Percentiles rank a stretch among this genome's conserved stretches.
Evolutionary conservation across 2,888 invertebrate genomes (phyloP).

Genomic region (Sinodicranocentrus sp.): DNA sequence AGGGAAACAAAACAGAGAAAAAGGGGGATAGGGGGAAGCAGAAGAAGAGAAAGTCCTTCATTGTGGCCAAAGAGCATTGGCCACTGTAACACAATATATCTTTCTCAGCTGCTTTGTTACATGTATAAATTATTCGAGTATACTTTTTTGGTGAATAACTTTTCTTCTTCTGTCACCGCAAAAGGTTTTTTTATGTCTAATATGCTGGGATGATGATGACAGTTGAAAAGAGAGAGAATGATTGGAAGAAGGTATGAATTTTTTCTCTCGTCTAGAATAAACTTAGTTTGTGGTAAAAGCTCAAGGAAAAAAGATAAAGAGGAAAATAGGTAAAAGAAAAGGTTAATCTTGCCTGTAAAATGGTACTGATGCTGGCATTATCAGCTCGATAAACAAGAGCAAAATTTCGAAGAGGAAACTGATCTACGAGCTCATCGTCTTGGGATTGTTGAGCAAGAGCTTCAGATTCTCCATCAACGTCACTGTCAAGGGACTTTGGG

Average conservation of each 20-base stretch:
- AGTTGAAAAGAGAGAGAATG: conserved; percentile 15
- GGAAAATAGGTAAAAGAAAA: no score
- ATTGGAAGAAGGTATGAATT: background rate
- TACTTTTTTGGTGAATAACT: no score
- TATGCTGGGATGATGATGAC: background rate
- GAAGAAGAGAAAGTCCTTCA: conserved; percentile 26
- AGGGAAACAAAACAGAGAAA: conserved; percentile 38
- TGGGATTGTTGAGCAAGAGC: conserved; percentile 48
- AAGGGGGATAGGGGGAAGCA: background rate
- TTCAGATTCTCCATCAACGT: conserved; percentile 66
- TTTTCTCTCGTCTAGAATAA: background rate
- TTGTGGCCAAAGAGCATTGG: conserved; percentile 33
- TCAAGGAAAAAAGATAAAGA: no score
- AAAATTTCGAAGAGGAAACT: conserved; percentile 73
- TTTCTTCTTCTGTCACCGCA: no score
- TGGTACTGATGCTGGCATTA: conserved; percentile 68
- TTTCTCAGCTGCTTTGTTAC: no score
- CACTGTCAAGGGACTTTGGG: conserved; percentile 62
- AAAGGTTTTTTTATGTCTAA: no score
- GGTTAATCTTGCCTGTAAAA: conserved; percentile 61
- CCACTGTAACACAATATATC: no score
- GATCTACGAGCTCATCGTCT: conserved; percentile 49
- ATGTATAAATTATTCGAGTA: no score
- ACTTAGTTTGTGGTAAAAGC: no score
- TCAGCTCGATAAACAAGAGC: conserved; percentile 68